Percentiles rank a stretch among this genome's conserved stretches.
Evolutionary conservation across 2,113 vertebrate species (phyloP).

Genomic region (Saguinus midas): DNA sequence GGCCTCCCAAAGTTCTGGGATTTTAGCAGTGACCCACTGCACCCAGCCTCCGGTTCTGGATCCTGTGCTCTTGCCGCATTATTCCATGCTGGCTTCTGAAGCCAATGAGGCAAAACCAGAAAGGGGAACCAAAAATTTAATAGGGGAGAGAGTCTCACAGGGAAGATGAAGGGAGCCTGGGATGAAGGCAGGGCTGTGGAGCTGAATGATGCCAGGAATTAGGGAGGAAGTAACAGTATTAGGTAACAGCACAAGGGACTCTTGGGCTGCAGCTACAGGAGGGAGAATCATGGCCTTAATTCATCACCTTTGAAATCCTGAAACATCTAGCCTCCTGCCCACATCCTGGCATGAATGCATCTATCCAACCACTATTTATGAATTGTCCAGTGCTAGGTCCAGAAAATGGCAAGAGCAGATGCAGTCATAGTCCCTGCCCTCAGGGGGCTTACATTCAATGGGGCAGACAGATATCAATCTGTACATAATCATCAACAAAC

Average conservation of each 20-base stretch:
- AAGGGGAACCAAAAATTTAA: not conserved
- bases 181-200: not conserved
- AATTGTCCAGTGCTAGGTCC: not conserved
- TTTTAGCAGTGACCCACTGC: not conserved
- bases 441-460: not conserved
- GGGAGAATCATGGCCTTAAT: not conserved
- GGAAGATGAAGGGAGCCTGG: not conserved
- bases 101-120: not conserved
- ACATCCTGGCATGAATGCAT: not conserved
- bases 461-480: not conserved
- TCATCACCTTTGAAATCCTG: not conserved
- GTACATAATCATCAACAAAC: not conserved
- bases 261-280: not conserved
- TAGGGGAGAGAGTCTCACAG: not conserved
- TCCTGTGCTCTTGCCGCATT: not conserved
- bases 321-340: not conserved
- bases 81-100: not conserved
- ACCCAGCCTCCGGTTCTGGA: not conserved
- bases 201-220: not conserved
- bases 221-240: not conserved
- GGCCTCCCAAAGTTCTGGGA: not conserved
- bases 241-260: not conserved
- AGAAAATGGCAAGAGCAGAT: not conserved
- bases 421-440: not conserved
- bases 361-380: too few relatives aligned